These are phyloP conservation scores for Toxotes chatareus DNA, from an alignment of 2,113 vertebrate genomes.

Conservation along the genomic window DNA sequence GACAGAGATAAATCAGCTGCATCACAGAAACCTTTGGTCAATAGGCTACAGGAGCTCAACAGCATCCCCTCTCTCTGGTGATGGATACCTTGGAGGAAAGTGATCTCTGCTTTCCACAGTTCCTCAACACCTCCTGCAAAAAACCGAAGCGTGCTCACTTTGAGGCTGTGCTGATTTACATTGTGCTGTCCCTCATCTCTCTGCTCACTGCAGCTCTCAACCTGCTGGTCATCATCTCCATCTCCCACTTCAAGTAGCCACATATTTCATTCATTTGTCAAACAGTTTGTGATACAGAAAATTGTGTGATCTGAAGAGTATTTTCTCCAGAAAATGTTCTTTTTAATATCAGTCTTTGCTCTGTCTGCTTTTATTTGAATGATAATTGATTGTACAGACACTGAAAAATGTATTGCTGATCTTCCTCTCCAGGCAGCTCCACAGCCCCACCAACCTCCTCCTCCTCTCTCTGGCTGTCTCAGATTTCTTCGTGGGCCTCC, in stretches of 20 bases:
- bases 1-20: too few relatives aligned
- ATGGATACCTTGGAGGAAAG: not conserved
- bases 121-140: slow-evolving; percentile 39
- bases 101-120: slow-evolving; percentile 49
- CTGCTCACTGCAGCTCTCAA: slow-evolving; percentile 21
- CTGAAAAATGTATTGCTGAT: not conserved
- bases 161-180: not conserved
- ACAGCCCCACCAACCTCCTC: slow-evolving; percentile 71
- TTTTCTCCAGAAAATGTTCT: not conserved
- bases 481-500: slow-evolving; percentile 21
- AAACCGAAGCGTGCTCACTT: not conserved
- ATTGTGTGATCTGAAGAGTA: too few relatives aligned
- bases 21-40: not conserved
- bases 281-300: not conserved
- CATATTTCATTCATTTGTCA: not conserved
- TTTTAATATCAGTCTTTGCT: not conserved
- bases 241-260: slow-evolving; percentile 37
- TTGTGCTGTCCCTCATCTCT: slow-evolving; percentile 14
- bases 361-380: not conserved
- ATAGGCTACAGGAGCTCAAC: not conserved
- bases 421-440: slow-evolving; percentile 66
- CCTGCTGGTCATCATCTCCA: slow-evolving; percentile 33
- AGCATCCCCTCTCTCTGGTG: not conserved
- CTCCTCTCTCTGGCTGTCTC: slow-evolving; percentile 57
- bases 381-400: not conserved